Base-by-base conservation (phyloP, 2,888 invertebrate genomes). In the Pammene fasciana region DNA sequence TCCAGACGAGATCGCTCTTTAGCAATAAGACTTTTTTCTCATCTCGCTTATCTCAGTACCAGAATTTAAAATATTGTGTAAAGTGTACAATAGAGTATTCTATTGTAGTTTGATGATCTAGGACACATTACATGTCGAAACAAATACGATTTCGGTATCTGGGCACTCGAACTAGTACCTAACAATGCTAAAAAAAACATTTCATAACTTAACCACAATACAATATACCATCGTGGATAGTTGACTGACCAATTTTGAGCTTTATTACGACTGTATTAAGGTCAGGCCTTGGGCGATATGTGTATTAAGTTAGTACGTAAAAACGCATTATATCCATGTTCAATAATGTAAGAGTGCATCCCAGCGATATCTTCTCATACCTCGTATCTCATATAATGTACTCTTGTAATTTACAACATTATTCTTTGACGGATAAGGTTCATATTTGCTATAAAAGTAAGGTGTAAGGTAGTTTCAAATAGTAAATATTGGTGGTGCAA, bases 341-440 rank as follows among this genome's bases (percentile, higher is more conserved):
- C 62, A 62, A 62, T 62, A 62, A 52, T 26, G 41, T 38, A 62
- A 41, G 38, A 62, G 62, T 52, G 62, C 62, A 62, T 62, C 62
- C 26, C 18, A 61, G 3, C 0, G 5, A 0, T 62, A n/a, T 41
- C 41, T 41, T 52, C n/a, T 16, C 2, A 18, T 41, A 52, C 38
- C 4, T 62, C 62, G 7, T 14, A 18, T 41, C 18, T 52, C 3
- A 41, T 0, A n/a, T 0, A 38, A 41, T 0, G n/a, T 0, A n/a
- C n/a, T 2, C 10, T 8, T 2, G 26, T 10, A 41, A 26, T 41
- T 52, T 52, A 9, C 18, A 18, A 62, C 52, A 18, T 18, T 52
- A n/a, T n/a, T 18, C 1, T 5, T 0, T 62, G 7, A 14, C 4
- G 0, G 10, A 16, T 50, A 48, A 16, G 18, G 18, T 50, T 50